Evolutionary conservation across 1,140 invertebrate genomes (phyloP).

Genomic region (Cryptotermes secundus): DNA sequence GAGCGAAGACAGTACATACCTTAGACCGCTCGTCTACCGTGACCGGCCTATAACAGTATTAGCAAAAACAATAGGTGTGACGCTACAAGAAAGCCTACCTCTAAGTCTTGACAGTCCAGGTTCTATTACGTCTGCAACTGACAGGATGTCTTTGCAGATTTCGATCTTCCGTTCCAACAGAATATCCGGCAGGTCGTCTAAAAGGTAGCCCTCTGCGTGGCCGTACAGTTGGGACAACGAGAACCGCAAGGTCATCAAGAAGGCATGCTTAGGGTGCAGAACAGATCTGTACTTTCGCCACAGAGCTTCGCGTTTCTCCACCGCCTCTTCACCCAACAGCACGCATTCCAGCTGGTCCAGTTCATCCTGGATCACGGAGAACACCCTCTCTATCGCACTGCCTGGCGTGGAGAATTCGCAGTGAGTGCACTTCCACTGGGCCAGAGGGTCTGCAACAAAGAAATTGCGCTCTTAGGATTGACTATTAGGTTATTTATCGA

Average conservation of each 20-base stretch:
- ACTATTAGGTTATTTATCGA: too few relatives aligned
- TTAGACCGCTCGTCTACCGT: too few relatives aligned
- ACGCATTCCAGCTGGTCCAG: conserved; percentile 53
- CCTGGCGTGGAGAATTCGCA: conserved; percentile 63
- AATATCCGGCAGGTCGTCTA: conserved; percentile 51
- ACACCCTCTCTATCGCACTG: conserved; percentile 57
- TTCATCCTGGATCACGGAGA: conserved; percentile 62
- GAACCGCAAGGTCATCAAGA: conserved; percentile 38
- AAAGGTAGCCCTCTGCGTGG: conserved; percentile 38
- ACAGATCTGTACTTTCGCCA: conserved; percentile 33
- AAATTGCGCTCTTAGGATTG: too few relatives aligned
- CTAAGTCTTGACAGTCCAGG: conserved; percentile 73
- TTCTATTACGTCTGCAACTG: conserved; percentile 68
- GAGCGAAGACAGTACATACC: too few relatives aligned
- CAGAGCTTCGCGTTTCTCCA: conserved; percentile 45
- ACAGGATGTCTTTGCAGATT: conserved; percentile 65
- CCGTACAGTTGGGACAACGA: conserved; percentile 42
- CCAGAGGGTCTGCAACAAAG: conserved; percentile 52
- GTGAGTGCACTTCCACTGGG: conserved; percentile 69
- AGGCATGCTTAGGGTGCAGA: conserved; percentile 42
- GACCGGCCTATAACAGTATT: too few relatives aligned
- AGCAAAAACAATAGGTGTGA: too few relatives aligned
- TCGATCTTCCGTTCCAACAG: conserved; percentile 73
- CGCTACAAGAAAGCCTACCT: too few relatives aligned
- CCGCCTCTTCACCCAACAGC: conserved; percentile 51